These are phyloP conservation scores for Oreochromis tanganicae DNA, from an alignment of 2,113 vertebrate genomes.

Conservation along the genomic window DNA sequence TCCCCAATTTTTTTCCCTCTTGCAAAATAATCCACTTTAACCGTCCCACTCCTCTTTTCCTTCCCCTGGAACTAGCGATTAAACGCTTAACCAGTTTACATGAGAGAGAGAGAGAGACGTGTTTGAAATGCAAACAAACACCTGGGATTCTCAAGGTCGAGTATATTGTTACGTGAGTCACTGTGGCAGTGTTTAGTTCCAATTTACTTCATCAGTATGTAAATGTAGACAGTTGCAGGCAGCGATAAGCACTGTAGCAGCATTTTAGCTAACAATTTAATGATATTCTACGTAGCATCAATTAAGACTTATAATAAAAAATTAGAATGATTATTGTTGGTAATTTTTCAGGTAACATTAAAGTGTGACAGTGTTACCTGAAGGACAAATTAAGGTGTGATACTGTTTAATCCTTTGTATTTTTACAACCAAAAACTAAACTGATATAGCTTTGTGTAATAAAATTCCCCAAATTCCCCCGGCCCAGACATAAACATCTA, in stretches of 20 bases:
- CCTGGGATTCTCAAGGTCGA: constrained; percentile 11
- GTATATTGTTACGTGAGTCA: not conserved
- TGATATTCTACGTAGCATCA: not conserved
- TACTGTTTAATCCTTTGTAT: not conserved
- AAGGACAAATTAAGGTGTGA: not conserved
- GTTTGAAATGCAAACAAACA: constrained; percentile 49
- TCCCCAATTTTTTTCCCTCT: constrained; percentile 21
- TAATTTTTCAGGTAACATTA: not conserved
- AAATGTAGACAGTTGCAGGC: not conserved
- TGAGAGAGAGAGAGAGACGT: not conserved
- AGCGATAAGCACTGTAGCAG: not conserved
- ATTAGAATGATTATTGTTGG: not conserved
- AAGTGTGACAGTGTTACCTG: not conserved
- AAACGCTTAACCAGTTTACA: constrained; percentile 45
- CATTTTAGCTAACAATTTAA: not conserved
- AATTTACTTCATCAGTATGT: not conserved
- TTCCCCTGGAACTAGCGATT: constrained; percentile 49
- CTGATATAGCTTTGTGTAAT: not conserved
- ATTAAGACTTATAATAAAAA: not conserved
- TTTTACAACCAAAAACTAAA: not conserved
- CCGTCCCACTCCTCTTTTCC: constrained; percentile 27
- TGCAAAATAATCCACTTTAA: constrained; percentile 60
- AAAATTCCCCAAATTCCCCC: not conserved
- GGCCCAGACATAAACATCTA: not conserved
- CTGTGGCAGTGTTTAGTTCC: not conserved